A percentile compares a stretch with the other conserved stretches of the same genome.
Conservation (phyloP, 2,888 invertebrate species). For the Stegophylla sp. region DNA sequence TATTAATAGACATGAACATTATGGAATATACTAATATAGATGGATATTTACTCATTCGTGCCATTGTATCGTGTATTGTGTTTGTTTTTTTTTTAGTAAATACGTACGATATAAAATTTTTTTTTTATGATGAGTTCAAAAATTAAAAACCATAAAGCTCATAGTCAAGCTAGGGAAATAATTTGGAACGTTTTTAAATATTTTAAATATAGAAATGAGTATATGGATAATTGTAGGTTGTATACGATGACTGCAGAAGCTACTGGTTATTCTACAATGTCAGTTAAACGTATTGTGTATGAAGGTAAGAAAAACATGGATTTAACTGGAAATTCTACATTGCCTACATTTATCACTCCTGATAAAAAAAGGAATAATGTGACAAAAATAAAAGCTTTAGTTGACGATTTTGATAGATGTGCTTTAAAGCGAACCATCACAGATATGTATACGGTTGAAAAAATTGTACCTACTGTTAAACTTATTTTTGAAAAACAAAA, state of each 20-base stretch:
- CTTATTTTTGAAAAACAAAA: constrained; percentile 18
- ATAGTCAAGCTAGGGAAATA: neutral
- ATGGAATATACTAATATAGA: neutral
- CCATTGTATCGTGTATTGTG: neutral
- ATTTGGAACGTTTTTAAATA: neutral
- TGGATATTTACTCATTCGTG: neutral
- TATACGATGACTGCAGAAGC: constrained; percentile 17
- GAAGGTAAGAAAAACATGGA: constrained; percentile 8
- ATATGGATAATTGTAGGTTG: neutral
- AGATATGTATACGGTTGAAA: constrained; percentile 10
- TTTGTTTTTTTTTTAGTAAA: neutral
- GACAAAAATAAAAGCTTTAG: constrained; percentile 1
- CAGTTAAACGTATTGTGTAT: constrained; percentile 21
- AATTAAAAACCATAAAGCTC: neutral
- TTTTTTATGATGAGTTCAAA: neutral
- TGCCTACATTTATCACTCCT: constrained; percentile 6
- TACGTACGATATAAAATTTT: neutral
- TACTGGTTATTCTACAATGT: neutral
- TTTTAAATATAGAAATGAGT: neutral
- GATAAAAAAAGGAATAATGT: constrained; percentile 16
- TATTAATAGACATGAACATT: neutral
- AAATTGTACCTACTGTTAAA: neutral
- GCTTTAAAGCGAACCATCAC: constrained; percentile 6
- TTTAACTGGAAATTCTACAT: constrained; percentile 19
- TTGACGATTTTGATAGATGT: constrained; percentile 23